Base-by-base conservation (phyloP, 1,140 invertebrate genomes). In the Drosophila tropicalis region DNA sequence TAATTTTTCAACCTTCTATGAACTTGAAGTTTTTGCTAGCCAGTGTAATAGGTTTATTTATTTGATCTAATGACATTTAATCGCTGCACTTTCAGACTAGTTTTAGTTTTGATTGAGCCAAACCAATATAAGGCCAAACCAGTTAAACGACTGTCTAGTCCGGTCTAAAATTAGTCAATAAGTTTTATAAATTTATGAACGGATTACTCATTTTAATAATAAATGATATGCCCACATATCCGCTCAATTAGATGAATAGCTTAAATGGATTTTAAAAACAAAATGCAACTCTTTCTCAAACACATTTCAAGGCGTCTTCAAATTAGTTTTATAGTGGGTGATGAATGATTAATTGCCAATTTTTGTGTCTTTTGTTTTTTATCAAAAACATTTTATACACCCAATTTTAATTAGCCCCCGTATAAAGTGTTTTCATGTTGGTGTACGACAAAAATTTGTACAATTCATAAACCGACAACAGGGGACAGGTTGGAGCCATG, bases 141-240 rank as follows among this genome's bases (percentile, higher is more conserved):
- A 29, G 74, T 76, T 65, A 51, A n/a, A 61, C 73, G 69, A 76
- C 73, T 64, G 58, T 58, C 72, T 57, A 62, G 58, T 51, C 72
- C 44, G 56, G 58, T 51, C 17, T 36, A 69, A 54, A 62, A 60
- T 76, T 76, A 22, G 54, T 40, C 72, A 76, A 76, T 76, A 62
- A 76, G 17, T 68, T 75, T 76, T 41, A 39, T 61, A 54, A 76
- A 68, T 68, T 57, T 61, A 72, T 74, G 72, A 41, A 68, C 67
- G 62, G 75, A 60, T 55, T 76, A 76, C 55, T 76, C 62, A 76
- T 76, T 76, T 56, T 63, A 58, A 76, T 76, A 63, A 40, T 0
- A 60, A 63, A 41, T 32, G 39, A n/a, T 44, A 63, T 3, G 29
- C 73, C 73, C 73, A 76, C 73, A 32, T 44, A 55, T 17, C 60